Evolutionary conservation across 2,797 vertebrate genomes (phyloP), one percentile per base, ranked within the genome.

Genomic region (Telmatherina bonti): DNA sequence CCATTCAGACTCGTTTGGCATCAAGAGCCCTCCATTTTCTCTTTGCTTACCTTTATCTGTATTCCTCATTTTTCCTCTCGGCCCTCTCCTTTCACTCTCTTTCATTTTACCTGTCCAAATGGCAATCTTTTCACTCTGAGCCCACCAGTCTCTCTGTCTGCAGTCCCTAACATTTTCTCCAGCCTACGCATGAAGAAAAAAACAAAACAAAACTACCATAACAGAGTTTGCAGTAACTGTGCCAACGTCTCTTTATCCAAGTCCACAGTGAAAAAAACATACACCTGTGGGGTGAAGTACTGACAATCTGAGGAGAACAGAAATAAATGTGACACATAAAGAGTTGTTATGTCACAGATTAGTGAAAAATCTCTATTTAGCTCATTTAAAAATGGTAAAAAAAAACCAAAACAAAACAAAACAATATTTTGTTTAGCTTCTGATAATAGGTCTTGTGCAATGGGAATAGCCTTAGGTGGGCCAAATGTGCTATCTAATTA

Each of bases 31-130:
- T 79, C 80, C 83, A 82, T 87, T 68, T 79, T 85, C 79, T 60
- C 60, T 54, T 35, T 75, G 67, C 71, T 79, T 83, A 74, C 65
- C 69, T 74, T 78, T 71, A 67, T 84, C 83, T 81, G 73, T 66
- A 67, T 61, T 81, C 76, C 66, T 78, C 76, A 75, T 82, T 78
- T 61, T 68, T 62, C 55, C 72, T 56, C 81, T 64, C 63, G 1
- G 10, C 61, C 53, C 61, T 75, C 61, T 78, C 43, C 62, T 56
- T 59, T 68, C 62, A 1, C 68, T 79, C 35, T 52, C 81, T 85
- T 67, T 87, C 79, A 84, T 92, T 31, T 85, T 84, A 84, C 84
- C 83, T 84, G 77, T 81, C 76, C 76, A 74, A 86, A 88, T 81
- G 69, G 68, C 78, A 79, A 62, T 74, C 70, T 72, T 81, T 83